Conservation (phyloP, 92 coral and sea anemone species). For the Porites evermanni region DNA sequence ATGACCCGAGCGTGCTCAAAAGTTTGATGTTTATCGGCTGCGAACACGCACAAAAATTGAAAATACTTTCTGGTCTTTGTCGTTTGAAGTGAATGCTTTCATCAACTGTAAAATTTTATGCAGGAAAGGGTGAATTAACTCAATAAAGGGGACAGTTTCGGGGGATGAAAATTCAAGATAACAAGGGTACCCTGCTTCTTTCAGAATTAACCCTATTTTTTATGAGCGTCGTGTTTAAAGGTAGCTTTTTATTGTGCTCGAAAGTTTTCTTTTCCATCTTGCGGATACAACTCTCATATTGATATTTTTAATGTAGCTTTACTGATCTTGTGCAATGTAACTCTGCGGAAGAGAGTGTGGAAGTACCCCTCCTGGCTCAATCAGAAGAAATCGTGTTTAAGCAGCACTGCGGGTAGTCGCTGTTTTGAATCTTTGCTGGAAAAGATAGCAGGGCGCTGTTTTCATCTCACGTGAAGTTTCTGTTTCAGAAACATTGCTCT, state of each 20-base stretch:
- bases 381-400: not conserved
- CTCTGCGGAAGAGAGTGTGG: not conserved
- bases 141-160: not conserved
- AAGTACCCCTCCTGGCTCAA: not conserved
- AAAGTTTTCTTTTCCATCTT: too few relatives aligned
- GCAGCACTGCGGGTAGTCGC: not conserved
- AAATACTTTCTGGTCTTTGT: not conserved
- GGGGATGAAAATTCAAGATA: not conserved
- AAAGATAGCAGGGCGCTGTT: not conserved
- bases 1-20: slow-evolving; percentile 12
- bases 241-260: too few relatives aligned
- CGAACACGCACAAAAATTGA: not conserved
- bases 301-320: too few relatives aligned
- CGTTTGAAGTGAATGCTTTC: not conserved
- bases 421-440: not conserved
- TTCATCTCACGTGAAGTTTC: slow-evolving; percentile 3
- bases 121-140: not conserved
- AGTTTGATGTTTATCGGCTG: not conserved
- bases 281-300: too few relatives aligned
- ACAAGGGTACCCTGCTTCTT: not conserved
- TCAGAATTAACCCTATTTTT: too few relatives aligned
- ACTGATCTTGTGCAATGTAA: too few relatives aligned
- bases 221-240: too few relatives aligned
- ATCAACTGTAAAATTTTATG: not conserved
- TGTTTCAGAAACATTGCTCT: not conserved